Evolutionary conservation across 2,113 vertebrate genomes (phyloP), one percentile per base, ranked within the genome.

Genomic region (Mirounga angustirostris): DNA sequence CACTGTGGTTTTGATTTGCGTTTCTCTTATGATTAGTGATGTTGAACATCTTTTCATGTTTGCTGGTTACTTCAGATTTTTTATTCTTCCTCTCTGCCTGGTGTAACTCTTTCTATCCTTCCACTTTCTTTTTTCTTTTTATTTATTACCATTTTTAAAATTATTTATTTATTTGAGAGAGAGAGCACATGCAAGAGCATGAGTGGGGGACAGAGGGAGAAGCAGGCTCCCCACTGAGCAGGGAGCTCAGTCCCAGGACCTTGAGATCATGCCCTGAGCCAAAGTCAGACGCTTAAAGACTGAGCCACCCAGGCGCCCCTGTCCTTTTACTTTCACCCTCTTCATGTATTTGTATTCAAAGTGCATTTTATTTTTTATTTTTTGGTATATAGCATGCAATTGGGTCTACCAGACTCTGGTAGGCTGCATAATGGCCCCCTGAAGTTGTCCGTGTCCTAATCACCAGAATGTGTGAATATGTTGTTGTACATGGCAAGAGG

Each of bases 281-380:
- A 6, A 67, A 67, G 63, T 5, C 63, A 67, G 63, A 67, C 14
- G 15, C 63, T 67, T 67, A 33, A 33, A 7, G 14, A 67, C 30
- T 33, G 30, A 15, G 63, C 63, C 61, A 65, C 61, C 4, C 61
- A 65, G 61, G 28, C 6, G 12, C 13, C 63, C 30, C 19, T 1
- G 12, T 85, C 10, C 63, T 80, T 80, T 92, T 81, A 54, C 63
- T 95, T 65, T 95, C 33, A 81, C 61, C 12, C 33, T 86, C 28
- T 74, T 63, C 56, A 56, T 94, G 24, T 89, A n/a, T 82, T 96
- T 82, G n/a, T 81, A 82, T 8, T 89, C 71, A 81, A 81, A 61
- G 54, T 22, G 8, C 3, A 15, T 54, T 74, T 46, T 46, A 46
- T 46, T 58, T 69, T 63, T 54, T 26, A 43, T 71, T 61, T 56